phyloP scores from a whole-genome alignment of 2,797 vertebrate genomes.

The Enteromius trimaculatus region DNA sequence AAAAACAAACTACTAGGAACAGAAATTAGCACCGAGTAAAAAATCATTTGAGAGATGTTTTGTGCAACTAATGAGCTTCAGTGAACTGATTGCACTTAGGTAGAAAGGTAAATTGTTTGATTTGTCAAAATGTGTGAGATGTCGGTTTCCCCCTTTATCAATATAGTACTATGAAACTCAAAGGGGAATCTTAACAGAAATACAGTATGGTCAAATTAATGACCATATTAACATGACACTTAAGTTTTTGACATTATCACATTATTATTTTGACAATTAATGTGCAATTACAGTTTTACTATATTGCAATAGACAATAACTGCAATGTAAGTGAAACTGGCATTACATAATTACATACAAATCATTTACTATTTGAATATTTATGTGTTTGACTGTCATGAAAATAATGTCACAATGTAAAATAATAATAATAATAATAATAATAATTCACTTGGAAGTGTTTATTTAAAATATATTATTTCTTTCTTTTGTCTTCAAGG shows the following conservation, averaged over 20 bases:
- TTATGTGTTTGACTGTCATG: not conserved
- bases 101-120: not conserved
- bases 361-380: not conserved
- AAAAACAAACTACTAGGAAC: not conserved
- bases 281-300: not conserved
- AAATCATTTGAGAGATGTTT: not conserved
- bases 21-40: conserved; percentile 36
- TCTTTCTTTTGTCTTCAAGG: not conserved
- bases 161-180: not conserved
- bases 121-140: not conserved
- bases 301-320: not conserved
- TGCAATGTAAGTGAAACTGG: not conserved
- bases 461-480: not conserved
- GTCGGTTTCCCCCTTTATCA: not conserved
- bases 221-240: not conserved
- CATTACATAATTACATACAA: not conserved
- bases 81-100: not conserved
- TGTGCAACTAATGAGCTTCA: not conserved
- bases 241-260: not conserved
- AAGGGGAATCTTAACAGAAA: not conserved
- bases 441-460: not conserved
- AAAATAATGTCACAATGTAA: not conserved
- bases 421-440: not conserved
- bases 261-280: not conserved
- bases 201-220: not conserved